These are phyloP conservation scores for Tinea pellionella DNA, from an alignment of 2,888 invertebrate genomes.

Conservation along the genomic window DNA sequence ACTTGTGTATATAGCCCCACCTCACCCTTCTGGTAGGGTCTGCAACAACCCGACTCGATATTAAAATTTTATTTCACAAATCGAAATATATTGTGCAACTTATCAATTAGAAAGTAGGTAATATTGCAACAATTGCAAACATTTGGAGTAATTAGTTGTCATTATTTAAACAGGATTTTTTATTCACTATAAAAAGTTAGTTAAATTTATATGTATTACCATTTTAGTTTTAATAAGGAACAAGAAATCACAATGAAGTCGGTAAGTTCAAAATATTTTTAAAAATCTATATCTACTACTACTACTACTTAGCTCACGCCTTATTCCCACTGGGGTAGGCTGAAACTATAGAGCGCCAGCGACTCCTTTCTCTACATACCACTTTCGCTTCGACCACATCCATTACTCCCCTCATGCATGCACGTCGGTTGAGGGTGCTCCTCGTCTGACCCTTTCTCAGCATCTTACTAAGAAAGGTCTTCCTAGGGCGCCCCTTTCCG, in stretches of 20 bases:
- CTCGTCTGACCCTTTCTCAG: too few species aligned
- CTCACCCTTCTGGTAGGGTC: conserved; percentile 39
- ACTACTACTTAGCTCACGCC: too few species aligned
- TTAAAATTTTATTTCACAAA: conserved; percentile 26
- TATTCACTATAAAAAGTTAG: background rate
- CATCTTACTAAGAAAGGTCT: too few species aligned
- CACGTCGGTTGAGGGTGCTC: too few species aligned
- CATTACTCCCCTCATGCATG: too few species aligned
- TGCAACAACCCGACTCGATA: conserved; percentile 22
- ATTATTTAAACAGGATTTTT: background rate
- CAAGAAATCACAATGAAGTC: background rate
- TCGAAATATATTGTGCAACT: background rate
- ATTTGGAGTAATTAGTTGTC: background rate
- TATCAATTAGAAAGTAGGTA: background rate
- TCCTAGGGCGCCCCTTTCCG: too few species aligned
- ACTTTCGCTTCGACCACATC: too few species aligned
- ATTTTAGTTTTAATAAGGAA: background rate
- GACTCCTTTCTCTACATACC: too few species aligned
- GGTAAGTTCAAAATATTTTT: background rate
- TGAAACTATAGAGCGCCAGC: too few species aligned
- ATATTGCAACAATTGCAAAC: background rate
- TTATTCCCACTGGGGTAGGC: too few species aligned
- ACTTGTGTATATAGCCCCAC: conserved; percentile 27
- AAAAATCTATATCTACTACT: too few species aligned
- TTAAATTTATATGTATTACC: background rate